These are phyloP conservation scores for Oncorhynchus masou DNA, from an alignment of 2,113 vertebrate genomes.

Conservation along the genomic window DNA sequence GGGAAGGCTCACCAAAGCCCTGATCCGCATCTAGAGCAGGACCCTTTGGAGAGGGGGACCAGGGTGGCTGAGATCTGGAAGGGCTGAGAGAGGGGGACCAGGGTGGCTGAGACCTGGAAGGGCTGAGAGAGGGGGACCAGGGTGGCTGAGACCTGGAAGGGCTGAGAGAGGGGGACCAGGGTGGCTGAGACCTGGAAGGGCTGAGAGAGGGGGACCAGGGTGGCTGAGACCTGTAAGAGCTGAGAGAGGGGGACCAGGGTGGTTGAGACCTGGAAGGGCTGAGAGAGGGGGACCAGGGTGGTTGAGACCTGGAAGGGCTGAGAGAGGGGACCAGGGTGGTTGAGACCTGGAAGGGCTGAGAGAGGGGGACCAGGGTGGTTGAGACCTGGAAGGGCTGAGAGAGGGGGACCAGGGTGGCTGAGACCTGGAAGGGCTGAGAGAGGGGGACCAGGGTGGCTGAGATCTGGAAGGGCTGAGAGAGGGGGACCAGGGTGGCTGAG, in stretches of 20 bases:
- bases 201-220: conserved; percentile 6
- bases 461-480: not conserved
- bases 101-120: no score
- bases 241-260: not conserved
- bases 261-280: no score
- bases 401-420: conserved; percentile 18
- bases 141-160: conserved; percentile 28
- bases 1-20: conserved; percentile 56
- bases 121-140: not conserved
- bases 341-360: not conserved
- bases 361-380: not conserved
- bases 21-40: conserved; percentile 40
- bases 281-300: not conserved
- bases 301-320: not conserved
- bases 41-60: conserved; percentile 18
- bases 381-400: not conserved
- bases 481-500: not conserved
- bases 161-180: not conserved
- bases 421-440: conserved; percentile 14
- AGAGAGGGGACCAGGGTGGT: not conserved
- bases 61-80: conserved; percentile 29
- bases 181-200: no score
- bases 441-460: not conserved
- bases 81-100: not conserved
- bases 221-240: conserved; percentile 28